phyloP scores from a whole-genome alignment of 2,113 vertebrate genomes.

The Alexandromys fortis region DNA sequence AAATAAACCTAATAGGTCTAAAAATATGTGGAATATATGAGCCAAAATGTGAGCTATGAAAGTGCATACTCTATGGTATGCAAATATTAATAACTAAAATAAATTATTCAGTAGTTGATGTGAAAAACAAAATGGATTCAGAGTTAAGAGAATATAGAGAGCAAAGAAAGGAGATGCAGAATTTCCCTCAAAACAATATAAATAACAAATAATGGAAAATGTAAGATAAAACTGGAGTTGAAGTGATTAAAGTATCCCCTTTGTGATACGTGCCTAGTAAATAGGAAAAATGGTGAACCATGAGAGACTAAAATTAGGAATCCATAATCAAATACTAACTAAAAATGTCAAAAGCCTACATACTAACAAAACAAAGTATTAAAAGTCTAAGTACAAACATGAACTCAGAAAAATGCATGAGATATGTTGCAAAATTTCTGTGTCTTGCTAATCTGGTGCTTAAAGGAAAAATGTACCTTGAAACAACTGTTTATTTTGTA shows the following conservation, averaged over 20 bases:
- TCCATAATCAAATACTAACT: background rate
- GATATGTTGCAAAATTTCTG: background rate
- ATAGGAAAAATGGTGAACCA: background rate
- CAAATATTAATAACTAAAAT: constrained; percentile 15
- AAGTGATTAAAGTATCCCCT: background rate
- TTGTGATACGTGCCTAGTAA: background rate
- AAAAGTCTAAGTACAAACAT: background rate
- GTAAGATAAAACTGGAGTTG: background rate
- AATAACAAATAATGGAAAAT: background rate
- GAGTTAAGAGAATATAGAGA: background rate
- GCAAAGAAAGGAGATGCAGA: background rate
- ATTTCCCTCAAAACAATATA: background rate
- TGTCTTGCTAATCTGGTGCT: background rate
- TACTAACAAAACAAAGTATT: constrained; percentile 32
- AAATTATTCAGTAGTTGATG: background rate
- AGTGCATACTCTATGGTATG: background rate
- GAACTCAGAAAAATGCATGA: background rate
- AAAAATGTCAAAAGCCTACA: background rate
- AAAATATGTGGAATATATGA: background rate
- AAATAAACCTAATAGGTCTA: background rate
- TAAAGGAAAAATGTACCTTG: background rate
- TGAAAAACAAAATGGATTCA: background rate
- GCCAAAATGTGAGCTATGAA: background rate
- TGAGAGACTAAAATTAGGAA: background rate
- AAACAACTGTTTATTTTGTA: constrained; percentile 5